Evolutionary conservation across 2,888 invertebrate species (phyloP), one percentile per base, ranked within the genome.

Genomic region (Chironomus tentans): DNA sequence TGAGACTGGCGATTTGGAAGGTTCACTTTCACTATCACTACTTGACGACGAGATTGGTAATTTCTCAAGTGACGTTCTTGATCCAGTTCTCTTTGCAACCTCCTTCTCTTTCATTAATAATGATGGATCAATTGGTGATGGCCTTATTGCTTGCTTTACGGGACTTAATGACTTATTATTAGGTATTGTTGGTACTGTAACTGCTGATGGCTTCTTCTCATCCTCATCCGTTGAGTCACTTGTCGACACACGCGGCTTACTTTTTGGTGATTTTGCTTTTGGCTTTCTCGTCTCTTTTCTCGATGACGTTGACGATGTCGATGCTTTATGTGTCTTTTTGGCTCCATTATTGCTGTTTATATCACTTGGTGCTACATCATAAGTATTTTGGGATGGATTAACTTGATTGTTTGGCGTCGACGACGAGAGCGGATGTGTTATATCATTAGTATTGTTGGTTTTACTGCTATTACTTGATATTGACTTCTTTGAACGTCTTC

Each of bases 181-280:
- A 38, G 38, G 38, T 38, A 15, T 56, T 56, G 56, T 10, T 24
- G 65, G 47, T 72, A 48, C 68, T 15, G 48, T 78, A 76, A 80
- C 79, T 24, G 79, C 79, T 56, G 80, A 79, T 1, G 80, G 79
- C 65, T 80, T 77, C 5, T 80, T 80, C 4, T 56, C 56, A 56
- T 56, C 56, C 6, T 56, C 56, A 56, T 56, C 56, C 6, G 15
- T 56, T 56, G 56, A 56, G n/a, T 56, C 56, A 56, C 18, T 18
- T 15, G 56, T 56, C n/a, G 56, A 56, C 18, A 56, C 38, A 38
- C n/a, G n/a, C 7, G 56, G 56, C 15, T 56, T 56, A 56, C 56
- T 56, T 18, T 15, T 15, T 7, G 56, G 56, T 15, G 18, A 56
- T 56, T 18, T 18, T 18, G 56, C 56, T 56, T 56, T 56, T 18